A percentile compares a stretch with the other conserved stretches of the same genome.
Conservation (phyloP, 2,888 invertebrate species). For the Eupithecia subfuscata region DNA sequence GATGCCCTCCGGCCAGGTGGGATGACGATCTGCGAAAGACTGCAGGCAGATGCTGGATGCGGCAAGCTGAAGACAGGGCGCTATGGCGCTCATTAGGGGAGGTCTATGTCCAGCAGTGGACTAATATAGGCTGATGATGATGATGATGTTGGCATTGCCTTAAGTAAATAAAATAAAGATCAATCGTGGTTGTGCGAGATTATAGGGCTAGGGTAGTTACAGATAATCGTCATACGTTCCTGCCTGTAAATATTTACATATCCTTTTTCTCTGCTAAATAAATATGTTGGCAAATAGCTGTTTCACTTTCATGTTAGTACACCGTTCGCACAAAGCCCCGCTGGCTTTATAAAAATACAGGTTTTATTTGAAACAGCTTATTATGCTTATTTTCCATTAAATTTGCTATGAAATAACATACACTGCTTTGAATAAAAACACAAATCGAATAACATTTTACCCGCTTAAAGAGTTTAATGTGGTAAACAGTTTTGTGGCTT, state of each 20-base stretch:
- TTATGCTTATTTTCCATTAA: not conserved
- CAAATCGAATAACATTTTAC: not conserved
- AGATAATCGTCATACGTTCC: not conserved
- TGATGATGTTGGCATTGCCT: too few species aligned
- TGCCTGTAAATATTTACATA: not conserved
- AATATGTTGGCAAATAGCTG: not conserved
- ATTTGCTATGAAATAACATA: not conserved
- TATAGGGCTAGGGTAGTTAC: not conserved
- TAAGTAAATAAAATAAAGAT: too few species aligned
- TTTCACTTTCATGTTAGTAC: not conserved
- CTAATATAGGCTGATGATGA: too few species aligned
- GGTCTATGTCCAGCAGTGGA: too few species aligned
- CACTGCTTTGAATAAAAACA: slow-evolving; percentile 1
- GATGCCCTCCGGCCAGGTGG: too few species aligned
- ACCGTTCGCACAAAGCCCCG: not conserved
- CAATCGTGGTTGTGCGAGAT: not conserved
- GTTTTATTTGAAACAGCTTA: not conserved
- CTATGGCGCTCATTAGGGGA: too few species aligned
- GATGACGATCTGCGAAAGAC: too few species aligned
- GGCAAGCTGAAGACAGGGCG: too few species aligned
- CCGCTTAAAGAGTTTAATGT: not conserved
- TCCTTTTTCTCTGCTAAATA: not conserved
- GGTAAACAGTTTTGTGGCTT: slow-evolving; percentile 2
- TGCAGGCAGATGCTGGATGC: too few species aligned
- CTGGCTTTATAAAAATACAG: not conserved